Percentiles rank a stretch among this genome's conserved stretches.
Evolutionary conservation across 2,797 vertebrate genomes (phyloP).

Genomic region (Pelobates cultripes): DNA sequence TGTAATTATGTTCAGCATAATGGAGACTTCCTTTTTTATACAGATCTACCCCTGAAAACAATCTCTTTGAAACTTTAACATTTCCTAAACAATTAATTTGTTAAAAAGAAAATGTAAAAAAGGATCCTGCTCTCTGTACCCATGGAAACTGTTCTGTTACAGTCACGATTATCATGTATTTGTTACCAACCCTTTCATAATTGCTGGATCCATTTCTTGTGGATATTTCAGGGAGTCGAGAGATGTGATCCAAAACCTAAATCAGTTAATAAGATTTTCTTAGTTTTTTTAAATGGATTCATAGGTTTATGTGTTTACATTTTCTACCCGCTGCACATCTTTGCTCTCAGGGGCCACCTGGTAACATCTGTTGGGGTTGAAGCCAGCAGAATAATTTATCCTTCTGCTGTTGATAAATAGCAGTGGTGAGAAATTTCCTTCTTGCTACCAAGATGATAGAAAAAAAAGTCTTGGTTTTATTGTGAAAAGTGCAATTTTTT

Average conservation of each 20-base stretch:
- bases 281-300: no score
- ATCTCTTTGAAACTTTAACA: constrained; percentile 19
- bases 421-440: not conserved
- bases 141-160: constrained; percentile 35
- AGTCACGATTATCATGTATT: constrained; percentile 34
- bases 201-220: not conserved
- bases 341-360: not conserved
- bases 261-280: no score
- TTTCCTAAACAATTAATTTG: constrained; percentile 40
- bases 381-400: not conserved
- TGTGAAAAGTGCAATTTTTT: no score
- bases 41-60: constrained; percentile 41
- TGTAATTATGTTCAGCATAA: constrained; percentile 42
- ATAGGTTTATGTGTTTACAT: no score
- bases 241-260: no score
- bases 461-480: no score
- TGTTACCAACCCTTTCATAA: constrained; percentile 10
- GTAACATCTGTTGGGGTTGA: not conserved
- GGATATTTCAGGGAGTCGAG: no score
- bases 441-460: no score
- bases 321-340: not conserved
- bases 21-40: constrained; percentile 29
- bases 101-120: not conserved
- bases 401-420: not conserved
- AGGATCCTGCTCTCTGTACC: constrained; percentile 25